A percentile compares a stretch with the other conserved stretches of the same genome.
Conservation (phyloP, 2,113 vertebrate species). For the Aphelocoma coerulescens region DNA sequence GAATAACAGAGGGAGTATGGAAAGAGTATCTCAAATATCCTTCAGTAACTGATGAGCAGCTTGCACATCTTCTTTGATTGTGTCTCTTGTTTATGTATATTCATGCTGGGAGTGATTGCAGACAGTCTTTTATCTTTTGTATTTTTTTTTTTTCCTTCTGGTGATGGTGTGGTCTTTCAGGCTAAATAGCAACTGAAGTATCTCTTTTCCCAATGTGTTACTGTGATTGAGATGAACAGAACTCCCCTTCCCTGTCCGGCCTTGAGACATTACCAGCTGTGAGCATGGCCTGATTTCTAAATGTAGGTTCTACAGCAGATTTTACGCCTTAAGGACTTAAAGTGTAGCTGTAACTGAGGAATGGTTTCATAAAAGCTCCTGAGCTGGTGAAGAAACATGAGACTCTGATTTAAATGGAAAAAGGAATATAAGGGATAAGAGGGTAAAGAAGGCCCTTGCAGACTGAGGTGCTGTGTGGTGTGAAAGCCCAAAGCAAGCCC, state of each 20-base stretch:
- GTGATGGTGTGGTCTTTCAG: not conserved
- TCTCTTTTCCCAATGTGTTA: not conserved
- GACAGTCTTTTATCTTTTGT: not conserved
- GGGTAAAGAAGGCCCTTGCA: not conserved
- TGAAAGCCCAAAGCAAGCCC: not conserved
- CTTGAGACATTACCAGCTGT: not conserved
- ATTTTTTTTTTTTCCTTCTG: not conserved
- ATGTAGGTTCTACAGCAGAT: not conserved
- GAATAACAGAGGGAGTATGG: not conserved
- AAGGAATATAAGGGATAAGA: not conserved
- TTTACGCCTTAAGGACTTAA: not conserved
- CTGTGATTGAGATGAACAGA: not conserved
- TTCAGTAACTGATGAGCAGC: not conserved
- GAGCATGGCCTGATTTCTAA: not conserved
- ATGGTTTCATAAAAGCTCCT: not conserved
- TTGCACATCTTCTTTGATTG: not conserved
- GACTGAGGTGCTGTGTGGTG: not conserved
- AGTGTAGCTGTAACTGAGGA: not conserved
- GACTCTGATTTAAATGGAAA: not conserved
- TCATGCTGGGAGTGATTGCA: not conserved
- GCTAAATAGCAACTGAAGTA: not conserved
- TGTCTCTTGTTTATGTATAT: not conserved
- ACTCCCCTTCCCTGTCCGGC: not conserved
- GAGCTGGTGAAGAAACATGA: not conserved
- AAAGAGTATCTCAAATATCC: not conserved